Evolutionary conservation across 2,797 vertebrate species (phyloP).

Genomic region (Mus spretus): DNA sequence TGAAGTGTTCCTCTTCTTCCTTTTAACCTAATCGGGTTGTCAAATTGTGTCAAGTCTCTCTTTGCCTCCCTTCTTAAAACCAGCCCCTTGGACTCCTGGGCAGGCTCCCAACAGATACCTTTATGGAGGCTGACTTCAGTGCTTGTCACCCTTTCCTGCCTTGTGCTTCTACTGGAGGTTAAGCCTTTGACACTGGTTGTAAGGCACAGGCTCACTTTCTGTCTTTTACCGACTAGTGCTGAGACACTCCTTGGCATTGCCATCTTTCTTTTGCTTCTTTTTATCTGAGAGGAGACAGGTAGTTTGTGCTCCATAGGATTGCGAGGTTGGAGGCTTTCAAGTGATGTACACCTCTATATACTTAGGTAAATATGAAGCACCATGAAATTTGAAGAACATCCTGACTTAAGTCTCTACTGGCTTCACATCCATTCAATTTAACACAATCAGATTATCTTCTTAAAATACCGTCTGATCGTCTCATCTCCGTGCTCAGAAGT

Average conservation of each 20-base stretch:
- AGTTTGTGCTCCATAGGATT: background rate
- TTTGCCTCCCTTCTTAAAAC: slow-evolving; percentile 46
- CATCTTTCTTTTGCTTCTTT: background rate
- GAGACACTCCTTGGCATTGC: background rate
- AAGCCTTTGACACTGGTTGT: background rate
- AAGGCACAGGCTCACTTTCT: background rate
- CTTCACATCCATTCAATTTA: slow-evolving; percentile 28
- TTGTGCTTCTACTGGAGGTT: background rate
- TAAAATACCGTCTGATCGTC: slow-evolving; percentile 11
- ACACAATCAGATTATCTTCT: slow-evolving; percentile 38
- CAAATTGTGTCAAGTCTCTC: slow-evolving; percentile 63
- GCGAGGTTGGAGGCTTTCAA: background rate
- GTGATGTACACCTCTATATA: background rate
- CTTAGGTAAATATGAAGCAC: slow-evolving; percentile 24
- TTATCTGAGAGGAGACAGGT: slow-evolving; percentile 8
- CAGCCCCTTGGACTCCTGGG: slow-evolving; percentile 23
- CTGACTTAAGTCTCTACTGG: background rate
- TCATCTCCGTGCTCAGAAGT: slow-evolving; percentile 39
- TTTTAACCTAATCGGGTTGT: slow-evolving; percentile 53
- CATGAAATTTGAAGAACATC: slow-evolving; percentile 10
- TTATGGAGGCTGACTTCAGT: background rate
- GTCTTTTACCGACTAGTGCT: background rate
- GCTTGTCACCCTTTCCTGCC: background rate
- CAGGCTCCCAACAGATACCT: background rate
- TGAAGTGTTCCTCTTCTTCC: slow-evolving; percentile 31